A percentile compares a stretch with the other conserved stretches of the same genome.
These are phyloP conservation scores for Patella caerulea DNA, from an alignment of 2,888 invertebrate genomes.

Conservation along the genomic window DNA sequence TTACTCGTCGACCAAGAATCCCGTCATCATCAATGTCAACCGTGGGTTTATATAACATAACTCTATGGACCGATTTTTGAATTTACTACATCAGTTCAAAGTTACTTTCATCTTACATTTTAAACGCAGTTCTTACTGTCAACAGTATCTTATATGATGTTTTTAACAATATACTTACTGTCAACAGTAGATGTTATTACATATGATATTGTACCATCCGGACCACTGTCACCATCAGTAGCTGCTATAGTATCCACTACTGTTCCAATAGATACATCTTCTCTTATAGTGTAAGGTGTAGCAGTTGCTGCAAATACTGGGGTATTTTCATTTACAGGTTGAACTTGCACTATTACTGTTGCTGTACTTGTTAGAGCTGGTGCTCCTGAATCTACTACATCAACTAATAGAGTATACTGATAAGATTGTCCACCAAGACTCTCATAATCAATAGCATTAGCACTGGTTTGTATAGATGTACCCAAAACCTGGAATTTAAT, in stretches of 20 bases:
- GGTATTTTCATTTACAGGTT: constrained; percentile 45
- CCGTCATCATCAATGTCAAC: no score
- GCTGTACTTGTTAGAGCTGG: constrained; percentile 37
- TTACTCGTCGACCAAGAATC: no score
- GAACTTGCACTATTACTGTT: constrained; percentile 40
- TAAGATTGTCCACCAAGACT: constrained; percentile 15
- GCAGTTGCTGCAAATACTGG: constrained; percentile 38
- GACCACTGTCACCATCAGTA: constrained; percentile 44
- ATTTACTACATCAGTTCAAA: no score
- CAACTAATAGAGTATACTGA: constrained; percentile 44
- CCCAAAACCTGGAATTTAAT: constrained; percentile 39
- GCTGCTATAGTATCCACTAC: constrained; percentile 36
- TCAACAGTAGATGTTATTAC: constrained; percentile 31
- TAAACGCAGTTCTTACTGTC: not conserved
- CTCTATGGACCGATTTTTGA: no score
- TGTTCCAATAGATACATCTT: constrained; percentile 34
- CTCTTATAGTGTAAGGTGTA: constrained; percentile 35
- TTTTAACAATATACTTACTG: not conserved
- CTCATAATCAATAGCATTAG: constrained; percentile 50
- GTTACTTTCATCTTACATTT: no score
- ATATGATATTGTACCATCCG: constrained; percentile 53
- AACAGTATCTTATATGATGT: no score
- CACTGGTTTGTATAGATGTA: constrained; percentile 36
- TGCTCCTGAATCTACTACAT: constrained; percentile 44
- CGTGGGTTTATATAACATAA: no score